Evolutionary conservation across 2,113 vertebrate genomes (phyloP).

Genomic region (Anser brachyrhynchus): DNA sequence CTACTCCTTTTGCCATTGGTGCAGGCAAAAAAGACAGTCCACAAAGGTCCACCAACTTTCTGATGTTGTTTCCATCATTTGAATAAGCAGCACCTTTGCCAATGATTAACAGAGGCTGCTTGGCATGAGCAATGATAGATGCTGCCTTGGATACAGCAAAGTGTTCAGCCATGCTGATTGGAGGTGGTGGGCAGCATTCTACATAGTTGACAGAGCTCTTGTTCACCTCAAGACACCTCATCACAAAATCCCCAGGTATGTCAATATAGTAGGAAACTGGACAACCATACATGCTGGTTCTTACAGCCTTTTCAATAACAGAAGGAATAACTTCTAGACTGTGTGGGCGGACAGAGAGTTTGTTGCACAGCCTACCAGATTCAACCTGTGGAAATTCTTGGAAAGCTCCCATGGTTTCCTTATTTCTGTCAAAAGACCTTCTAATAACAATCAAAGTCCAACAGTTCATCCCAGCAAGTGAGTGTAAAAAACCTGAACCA

Average conservation of each 20-base stretch:
- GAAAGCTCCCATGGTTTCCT: constrained; percentile 95
- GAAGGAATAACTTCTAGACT: constrained; percentile 87
- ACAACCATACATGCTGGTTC: constrained; percentile 92
- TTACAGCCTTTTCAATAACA: constrained; percentile 93
- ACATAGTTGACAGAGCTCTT: constrained; percentile 82
- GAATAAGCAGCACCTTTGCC: constrained; percentile 86
- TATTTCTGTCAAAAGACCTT: constrained; percentile 90
- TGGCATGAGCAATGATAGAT: constrained; percentile 78
- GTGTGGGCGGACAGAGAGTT: constrained; percentile 89
- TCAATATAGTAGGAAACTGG: constrained; percentile 94
- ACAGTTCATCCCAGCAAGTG: no score
- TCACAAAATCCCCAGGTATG: constrained; percentile 93
- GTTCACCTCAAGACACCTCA: constrained; percentile 75
- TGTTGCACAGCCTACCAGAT: constrained; percentile 92
- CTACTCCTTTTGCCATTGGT: constrained; percentile 95
- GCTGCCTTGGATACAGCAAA: constrained; percentile 76
- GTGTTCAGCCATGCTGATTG: constrained; percentile 81
- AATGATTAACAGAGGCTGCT: constrained; percentile 56
- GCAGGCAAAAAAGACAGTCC: constrained; percentile 93
- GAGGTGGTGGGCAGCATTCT: constrained; percentile 85
- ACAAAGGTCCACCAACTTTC: constrained; percentile 83
- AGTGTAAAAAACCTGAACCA: no score
- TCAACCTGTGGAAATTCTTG: constrained; percentile 99
- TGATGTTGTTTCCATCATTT: constrained; percentile 83
- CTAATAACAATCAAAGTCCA: constrained; percentile 93